These are phyloP conservation scores for Ridgeia piscesae DNA, from an alignment of 1,140 invertebrate species.

Conservation along the genomic window DNA sequence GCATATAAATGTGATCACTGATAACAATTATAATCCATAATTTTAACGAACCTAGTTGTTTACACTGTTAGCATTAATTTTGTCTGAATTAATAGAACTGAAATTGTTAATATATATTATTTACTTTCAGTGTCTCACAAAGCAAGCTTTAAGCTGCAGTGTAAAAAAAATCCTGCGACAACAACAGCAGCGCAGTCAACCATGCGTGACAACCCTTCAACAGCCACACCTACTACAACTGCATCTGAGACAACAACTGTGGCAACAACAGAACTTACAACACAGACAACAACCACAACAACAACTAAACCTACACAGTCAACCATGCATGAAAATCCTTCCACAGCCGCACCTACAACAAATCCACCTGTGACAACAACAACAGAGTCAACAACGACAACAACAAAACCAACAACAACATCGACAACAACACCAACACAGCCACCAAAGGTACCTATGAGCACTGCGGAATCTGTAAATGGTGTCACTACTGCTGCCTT, in stretches of 20 bases:
- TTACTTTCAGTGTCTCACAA: slow-evolving; percentile 5
- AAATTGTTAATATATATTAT: not conserved
- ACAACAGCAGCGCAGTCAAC: not conserved
- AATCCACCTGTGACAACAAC: not conserved
- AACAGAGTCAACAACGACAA: not conserved
- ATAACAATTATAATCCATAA: not conserved
- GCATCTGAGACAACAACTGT: no score
- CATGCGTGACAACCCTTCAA: no score
- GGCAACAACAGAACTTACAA: not conserved
- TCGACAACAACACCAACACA: no score
- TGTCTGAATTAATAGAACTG: not conserved
- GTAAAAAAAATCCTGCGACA: not conserved
- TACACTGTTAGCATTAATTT: not conserved
- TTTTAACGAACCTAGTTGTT: not conserved
- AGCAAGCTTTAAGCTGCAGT: not conserved
- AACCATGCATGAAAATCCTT: not conserved
- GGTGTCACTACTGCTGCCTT: not conserved
- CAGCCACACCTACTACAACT: not conserved
- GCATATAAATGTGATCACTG: not conserved
- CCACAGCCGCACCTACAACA: not conserved
- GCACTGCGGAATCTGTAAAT: not conserved
- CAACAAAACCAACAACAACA: not conserved
- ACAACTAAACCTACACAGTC: not conserved
- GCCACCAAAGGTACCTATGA: not conserved
- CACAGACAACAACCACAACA: not conserved